Base-by-base conservation (phyloP, 2,797 vertebrate genomes). In the Gallinago solitaria region DNA sequence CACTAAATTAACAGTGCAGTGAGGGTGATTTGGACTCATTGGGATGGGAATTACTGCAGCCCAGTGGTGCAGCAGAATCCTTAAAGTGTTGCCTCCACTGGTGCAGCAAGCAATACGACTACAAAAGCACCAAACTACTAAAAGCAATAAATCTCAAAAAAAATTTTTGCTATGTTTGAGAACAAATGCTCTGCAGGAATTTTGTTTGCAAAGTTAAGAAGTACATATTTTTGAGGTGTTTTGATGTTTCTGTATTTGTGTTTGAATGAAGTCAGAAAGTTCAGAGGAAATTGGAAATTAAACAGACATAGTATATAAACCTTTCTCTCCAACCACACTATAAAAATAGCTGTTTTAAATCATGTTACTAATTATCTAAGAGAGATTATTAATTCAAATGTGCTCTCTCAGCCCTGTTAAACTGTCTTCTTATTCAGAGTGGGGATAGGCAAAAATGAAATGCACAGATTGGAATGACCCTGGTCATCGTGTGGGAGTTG, bases 321-420 rank as follows among this genome's bases (percentile, higher is more conserved):
- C 9, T 76, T 93, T 60, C 32, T 79, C 7, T 71, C 80, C 51
- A 43, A 13, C 32, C 16, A 20, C 5, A 5, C 12, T 8, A 1
- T 83, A 79, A 77, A 95, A 82, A 79, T 53, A 76, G 8, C 76
- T n/a, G 59, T 60, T 96, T 83, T 60, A 83, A 89, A 77, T 92
- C 41, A 91, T 79, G 59, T 80, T 85, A 61, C 53, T 89, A 80
- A 84, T 32, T 27, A 79, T 43, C 33, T 75, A 57, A 77, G 3
- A 71, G 11, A 75, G 53, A n/a, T 64, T 33, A 63, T 70, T 91
- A 82, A 75, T 83, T 73, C 41, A 56, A 78, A 89, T 39, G 37
- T 92, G 45, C 60, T 90, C 57, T 89, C 60, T 87, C 57, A 35
- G 51, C 60, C 32, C 59, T 77, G 74, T 93, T 87, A 95, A 96